A percentile compares a stretch with the other conserved stretches of the same genome.
Conservation (phyloP, 2,113 vertebrate species). For the Toxostoma redivivum region DNA sequence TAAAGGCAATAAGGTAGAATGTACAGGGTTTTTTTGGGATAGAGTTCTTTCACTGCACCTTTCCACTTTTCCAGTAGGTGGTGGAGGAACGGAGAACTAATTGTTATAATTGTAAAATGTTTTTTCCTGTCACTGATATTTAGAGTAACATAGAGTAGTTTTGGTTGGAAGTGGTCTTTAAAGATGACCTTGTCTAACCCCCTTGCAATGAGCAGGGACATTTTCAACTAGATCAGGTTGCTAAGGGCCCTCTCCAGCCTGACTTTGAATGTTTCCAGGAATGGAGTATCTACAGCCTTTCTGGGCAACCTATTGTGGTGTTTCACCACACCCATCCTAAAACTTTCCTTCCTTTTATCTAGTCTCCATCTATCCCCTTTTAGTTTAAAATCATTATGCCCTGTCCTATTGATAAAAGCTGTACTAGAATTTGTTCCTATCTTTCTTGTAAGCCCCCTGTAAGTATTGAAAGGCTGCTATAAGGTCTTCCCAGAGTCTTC, state of each 20-base stretch:
- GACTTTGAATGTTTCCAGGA: neutral
- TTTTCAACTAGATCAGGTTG: neutral
- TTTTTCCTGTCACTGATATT: neutral
- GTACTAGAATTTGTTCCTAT: neutral
- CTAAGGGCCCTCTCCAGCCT: accelerated
- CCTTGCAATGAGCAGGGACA: neutral
- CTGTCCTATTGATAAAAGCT: neutral
- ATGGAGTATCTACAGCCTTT: neutral
- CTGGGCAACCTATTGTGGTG: neutral
- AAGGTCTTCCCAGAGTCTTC: neutral
- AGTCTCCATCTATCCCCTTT: neutral
- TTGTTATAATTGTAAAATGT: neutral
- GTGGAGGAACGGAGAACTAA: neutral
- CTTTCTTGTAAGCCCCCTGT: neutral
- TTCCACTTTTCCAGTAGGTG: neutral
- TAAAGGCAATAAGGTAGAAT: neutral
- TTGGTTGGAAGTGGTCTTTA: neutral
- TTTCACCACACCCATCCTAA: neutral
- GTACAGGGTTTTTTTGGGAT: neutral
- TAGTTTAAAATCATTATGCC: neutral
- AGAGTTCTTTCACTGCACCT: neutral
- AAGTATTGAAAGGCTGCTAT: neutral
- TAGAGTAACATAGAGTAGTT: neutral
- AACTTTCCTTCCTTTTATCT: neutral
- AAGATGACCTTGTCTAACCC: neutral